Base-by-base conservation (phyloP, 1,140 invertebrate genomes). In the Drosophila murphyi region DNA sequence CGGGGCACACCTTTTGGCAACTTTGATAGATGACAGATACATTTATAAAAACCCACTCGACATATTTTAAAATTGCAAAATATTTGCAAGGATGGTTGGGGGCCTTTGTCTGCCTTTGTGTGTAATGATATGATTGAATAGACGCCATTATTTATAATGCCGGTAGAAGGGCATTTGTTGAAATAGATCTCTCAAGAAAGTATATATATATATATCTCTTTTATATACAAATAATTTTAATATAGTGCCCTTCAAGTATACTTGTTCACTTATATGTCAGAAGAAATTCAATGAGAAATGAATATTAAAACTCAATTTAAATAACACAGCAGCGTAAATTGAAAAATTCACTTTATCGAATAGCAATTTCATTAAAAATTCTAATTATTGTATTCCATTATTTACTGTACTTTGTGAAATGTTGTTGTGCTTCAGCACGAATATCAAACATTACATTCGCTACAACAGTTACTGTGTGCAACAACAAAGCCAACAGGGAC, bases 11-110 rank as follows among this genome's bases (percentile, higher is more conserved):
- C 65, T 52, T 59, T 63, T 56, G 45, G 34, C 54, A 59, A 43
- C 67, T 71, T 59, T 75, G 72, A 75, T 71, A 75, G 64, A 75
- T 71, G 72, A 75, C 71, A 59, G 48, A 71, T 70, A 64, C 67
- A 71, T 75, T 75, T 35, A 56, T 54, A 59, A 64, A 47, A 75
- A 71, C 4, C 45, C 57, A 31, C 45, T 52, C 54, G 60, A 64
- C 67, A 52, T 63, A 52, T 59, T 70, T 51, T 59, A n/a, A 75
- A 75, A 75, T 64, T 75, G 52, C 39, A 52, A 47, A 54, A 64
- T 34, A 61, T 55, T 54, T 59, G 5, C 37, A 34, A 4, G 20
- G 56, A 37, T 62, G 50, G 64, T 56, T 57, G 37, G n/a, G 7
- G 8, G 10, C 10, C 3, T 5, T 7, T 37, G 50, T 29, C 51